Percentiles rank a stretch among this genome's conserved stretches.
phyloP scores from a whole-genome alignment of 2,797 vertebrate genomes.

The Poeciliopsis presidionis region DNA sequence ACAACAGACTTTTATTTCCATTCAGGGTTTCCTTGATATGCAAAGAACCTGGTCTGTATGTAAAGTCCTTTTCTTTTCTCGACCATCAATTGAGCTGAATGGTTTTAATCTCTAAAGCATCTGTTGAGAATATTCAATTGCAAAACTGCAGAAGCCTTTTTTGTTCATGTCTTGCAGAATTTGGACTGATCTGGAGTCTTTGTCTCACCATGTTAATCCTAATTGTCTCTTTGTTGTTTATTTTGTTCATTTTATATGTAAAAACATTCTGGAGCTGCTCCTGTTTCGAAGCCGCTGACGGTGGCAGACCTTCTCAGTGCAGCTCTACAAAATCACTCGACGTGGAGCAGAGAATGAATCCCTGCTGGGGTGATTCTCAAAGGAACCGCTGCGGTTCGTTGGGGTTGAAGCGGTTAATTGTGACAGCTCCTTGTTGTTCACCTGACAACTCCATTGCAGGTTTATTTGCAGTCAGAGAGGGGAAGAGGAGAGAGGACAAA shows the following conservation, averaged over 20 bases:
- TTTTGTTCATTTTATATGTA: background rate
- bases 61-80: background rate
- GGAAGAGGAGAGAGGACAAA: conserved; percentile 9
- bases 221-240: background rate
- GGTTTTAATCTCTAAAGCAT: background rate
- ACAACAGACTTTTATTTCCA: background rate
- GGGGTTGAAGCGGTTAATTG: background rate
- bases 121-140: background rate
- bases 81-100: background rate
- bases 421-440: conserved; percentile 3
- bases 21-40: background rate
- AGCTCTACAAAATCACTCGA: background rate
- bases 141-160: background rate
- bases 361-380: conserved; percentile 11
- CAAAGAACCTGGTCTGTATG: background rate
- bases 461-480: background rate
- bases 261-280: background rate
- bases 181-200: background rate
- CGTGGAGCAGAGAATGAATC: conserved; percentile 18
- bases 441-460: conserved; percentile 5
- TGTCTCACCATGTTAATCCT: background rate
- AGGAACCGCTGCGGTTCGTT: background rate
- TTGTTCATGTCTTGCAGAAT: background rate
- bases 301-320: background rate
- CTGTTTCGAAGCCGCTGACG: background rate